phyloP scores from a whole-genome alignment of 2,113 vertebrate genomes.

The Naja naja region DNA sequence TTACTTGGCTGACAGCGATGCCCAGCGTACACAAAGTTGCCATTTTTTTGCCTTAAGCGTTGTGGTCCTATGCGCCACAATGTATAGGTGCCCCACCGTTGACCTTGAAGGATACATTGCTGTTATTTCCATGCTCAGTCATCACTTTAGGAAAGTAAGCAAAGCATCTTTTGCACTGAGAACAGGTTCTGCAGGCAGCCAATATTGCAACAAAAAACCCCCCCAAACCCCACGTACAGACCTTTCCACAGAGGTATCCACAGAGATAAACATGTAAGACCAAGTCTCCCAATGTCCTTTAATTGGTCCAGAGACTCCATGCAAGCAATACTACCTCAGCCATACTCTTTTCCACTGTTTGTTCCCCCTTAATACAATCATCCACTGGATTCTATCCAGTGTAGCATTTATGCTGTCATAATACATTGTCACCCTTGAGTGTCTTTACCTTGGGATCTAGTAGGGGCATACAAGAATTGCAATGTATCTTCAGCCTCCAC shows the following conservation, averaged over 20 bases:
- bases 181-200: neutral
- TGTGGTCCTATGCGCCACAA: neutral
- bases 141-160: neutral
- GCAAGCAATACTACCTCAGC: neutral
- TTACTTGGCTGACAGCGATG: neutral
- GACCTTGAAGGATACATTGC: neutral
- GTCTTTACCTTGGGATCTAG: neutral
- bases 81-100: neutral
- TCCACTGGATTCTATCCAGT: too few relatives aligned
- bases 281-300: neutral
- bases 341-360: neutral
- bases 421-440: neutral
- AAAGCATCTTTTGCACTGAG: neutral
- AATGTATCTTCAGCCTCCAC: neutral
- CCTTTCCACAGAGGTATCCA: neutral
- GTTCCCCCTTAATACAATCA: too few relatives aligned
- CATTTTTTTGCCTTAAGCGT: neutral
- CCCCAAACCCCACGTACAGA: too few relatives aligned
- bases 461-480: neutral
- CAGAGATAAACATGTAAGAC: neutral
- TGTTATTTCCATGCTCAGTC: neutral
- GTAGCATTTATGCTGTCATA: too few relatives aligned
- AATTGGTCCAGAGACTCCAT: neutral
- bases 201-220: neutral
- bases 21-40: neutral